Conservation (phyloP, 92 coral and sea anemone species). For the Heteractis magnifica region DNA sequence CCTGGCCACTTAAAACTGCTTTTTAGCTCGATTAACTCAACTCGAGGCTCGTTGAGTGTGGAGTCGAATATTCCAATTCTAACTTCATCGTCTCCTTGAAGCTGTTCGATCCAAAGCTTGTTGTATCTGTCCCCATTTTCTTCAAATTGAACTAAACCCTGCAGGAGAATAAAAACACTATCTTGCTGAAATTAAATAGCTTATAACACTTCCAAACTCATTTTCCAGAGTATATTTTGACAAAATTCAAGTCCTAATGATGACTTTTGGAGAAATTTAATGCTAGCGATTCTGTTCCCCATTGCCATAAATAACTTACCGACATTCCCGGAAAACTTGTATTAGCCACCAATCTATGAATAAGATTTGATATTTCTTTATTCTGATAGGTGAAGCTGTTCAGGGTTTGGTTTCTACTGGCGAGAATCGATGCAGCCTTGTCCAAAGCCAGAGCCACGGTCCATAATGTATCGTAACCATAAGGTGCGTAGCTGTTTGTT, state of each 20-base stretch:
- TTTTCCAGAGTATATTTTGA: no score
- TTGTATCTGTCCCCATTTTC: constrained; percentile 52
- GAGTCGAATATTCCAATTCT: constrained; percentile 26
- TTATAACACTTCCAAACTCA: no score
- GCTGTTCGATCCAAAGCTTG: constrained; percentile 67
- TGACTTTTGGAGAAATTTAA: no score
- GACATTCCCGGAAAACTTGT: constrained; percentile 62
- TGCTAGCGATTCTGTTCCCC: no score
- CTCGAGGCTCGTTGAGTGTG: background rate
- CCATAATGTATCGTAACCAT: constrained; percentile 70
- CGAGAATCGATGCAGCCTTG: constrained; percentile 38
- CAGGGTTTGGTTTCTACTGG: constrained; percentile 48
- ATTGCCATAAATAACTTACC: constrained; percentile 40
- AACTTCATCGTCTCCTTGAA: constrained; percentile 53
- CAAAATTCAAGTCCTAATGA: no score
- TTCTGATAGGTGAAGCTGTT: constrained; percentile 52
- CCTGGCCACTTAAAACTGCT: constrained; percentile 53
- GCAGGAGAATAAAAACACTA: background rate
- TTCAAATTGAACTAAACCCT: constrained; percentile 55
- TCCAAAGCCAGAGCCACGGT: constrained; percentile 63
- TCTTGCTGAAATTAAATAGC: no score
- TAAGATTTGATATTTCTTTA: constrained; percentile 17
- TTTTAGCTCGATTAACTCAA: constrained; percentile 18
- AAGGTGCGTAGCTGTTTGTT: constrained; percentile 59
- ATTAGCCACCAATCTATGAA: constrained; percentile 32